Evolutionary conservation across 2,113 vertebrate species (phyloP).

Genomic region (Poeciliopsis turrubarensis): DNA sequence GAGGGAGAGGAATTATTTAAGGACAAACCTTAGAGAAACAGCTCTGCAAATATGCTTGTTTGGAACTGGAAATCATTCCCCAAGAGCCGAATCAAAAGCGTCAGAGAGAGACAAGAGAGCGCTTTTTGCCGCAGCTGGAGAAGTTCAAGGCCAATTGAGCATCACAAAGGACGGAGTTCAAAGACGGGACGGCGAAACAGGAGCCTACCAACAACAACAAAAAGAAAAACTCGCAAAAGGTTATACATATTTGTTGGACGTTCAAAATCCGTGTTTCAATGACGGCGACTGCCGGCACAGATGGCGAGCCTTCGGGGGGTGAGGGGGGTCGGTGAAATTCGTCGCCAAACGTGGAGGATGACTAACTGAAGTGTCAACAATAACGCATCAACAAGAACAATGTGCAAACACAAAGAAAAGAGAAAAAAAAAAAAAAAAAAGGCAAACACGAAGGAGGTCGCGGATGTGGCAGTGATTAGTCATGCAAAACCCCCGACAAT

Average conservation of each 20-base stretch:
- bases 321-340: no score
- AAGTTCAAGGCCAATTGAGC: neutral
- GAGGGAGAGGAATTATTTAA: neutral
- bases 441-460: neutral
- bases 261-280: neutral
- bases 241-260: neutral
- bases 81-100: neutral
- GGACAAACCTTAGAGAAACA: neutral
- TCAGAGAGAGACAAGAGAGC: neutral
- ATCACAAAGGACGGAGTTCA: neutral
- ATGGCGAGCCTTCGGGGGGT: neutral
- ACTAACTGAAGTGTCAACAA: constrained; percentile 3
- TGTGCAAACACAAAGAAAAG: neutral
- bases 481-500: neutral
- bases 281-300: neutral
- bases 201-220: neutral
- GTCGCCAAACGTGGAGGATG: constrained; percentile 1
- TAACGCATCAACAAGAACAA: neutral
- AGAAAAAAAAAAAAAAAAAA: neutral
- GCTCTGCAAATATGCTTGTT: neutral
- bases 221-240: neutral
- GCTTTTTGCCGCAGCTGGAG: neutral
- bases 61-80: neutral
- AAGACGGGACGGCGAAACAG: neutral
- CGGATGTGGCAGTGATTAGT: neutral